A percentile compares a stretch with the other conserved stretches of the same genome.
Evolutionary conservation across 2,888 invertebrate genomes (phyloP).

Genomic region (Lochmaea crataegi): DNA sequence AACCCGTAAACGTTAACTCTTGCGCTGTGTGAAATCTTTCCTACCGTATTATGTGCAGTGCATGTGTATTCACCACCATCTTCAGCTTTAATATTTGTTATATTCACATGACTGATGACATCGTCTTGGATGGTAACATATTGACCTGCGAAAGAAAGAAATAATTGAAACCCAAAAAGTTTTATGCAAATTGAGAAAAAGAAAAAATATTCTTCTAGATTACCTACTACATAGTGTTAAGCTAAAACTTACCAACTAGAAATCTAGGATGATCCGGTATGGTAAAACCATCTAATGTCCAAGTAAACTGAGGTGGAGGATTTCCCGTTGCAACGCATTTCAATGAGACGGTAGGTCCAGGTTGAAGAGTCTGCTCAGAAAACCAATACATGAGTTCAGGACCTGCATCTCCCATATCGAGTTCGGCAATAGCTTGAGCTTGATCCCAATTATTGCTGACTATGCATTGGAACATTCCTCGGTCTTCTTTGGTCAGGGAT

Average conservation of each 20-base stretch:
- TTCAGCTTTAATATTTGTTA: slow-evolving; percentile 87
- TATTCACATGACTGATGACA: slow-evolving; percentile 92
- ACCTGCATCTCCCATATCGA: slow-evolving; percentile 86
- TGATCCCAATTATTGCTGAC: slow-evolving; percentile 87
- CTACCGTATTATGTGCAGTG: slow-evolving; percentile 84
- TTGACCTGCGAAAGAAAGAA: slow-evolving; percentile 67
- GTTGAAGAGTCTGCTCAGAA: slow-evolving; percentile 91
- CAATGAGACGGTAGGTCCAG: slow-evolving; percentile 90
- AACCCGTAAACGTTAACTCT: slow-evolving; percentile 89
- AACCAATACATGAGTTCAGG: slow-evolving; percentile 93
- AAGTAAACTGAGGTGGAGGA: slow-evolving; percentile 91
- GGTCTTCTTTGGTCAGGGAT: slow-evolving; percentile 81
- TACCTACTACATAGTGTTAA: too few species aligned
- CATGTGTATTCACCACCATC: slow-evolving; percentile 93
- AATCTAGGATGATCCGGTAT: slow-evolving; percentile 74
- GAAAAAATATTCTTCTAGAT: too few species aligned
- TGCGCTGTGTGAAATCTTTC: slow-evolving; percentile 83
- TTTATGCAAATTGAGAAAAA: neutral
- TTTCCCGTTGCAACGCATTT: slow-evolving; percentile 96
- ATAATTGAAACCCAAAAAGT: neutral
- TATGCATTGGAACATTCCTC: slow-evolving; percentile 93
- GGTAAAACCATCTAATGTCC: slow-evolving; percentile 91
- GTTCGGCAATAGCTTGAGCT: slow-evolving; percentile 84
- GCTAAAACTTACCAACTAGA: slow-evolving; percentile 71
- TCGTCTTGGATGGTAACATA: slow-evolving; percentile 93